A percentile compares a stretch with the other conserved stretches of the same genome.
Evolutionary conservation across 1,140 invertebrate species (phyloP).

Genomic region (Ganaspis sp.): DNA sequence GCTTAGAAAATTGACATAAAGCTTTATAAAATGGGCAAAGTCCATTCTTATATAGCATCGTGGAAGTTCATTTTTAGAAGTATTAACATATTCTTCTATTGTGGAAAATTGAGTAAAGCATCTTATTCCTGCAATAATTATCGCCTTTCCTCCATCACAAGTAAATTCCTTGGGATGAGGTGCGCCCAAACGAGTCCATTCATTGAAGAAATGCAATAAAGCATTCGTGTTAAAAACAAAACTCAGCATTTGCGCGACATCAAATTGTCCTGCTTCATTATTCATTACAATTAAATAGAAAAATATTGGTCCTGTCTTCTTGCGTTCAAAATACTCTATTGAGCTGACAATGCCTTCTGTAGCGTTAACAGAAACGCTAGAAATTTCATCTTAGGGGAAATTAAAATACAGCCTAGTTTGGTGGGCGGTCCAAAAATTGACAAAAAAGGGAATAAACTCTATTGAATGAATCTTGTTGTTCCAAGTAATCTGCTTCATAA

Average conservation of each 20-base stretch:
- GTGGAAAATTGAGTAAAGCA: too few relatives aligned
- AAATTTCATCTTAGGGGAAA: too few relatives aligned
- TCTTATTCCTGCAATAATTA: too few relatives aligned
- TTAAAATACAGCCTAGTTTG: too few relatives aligned
- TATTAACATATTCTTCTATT: conserved; percentile 31
- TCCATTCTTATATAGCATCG: conserved; percentile 36
- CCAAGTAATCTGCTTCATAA: too few relatives aligned
- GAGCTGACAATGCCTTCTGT: too few relatives aligned
- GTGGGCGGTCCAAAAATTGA: too few relatives aligned
- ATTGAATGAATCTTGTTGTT: too few relatives aligned
- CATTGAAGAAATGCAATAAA: conserved; percentile 23
- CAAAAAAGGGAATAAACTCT: too few relatives aligned
- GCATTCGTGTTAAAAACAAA: not conserved
- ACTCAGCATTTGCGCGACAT: not conserved
- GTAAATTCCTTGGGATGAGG: conserved; percentile 45
- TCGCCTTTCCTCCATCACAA: conserved; percentile 42
- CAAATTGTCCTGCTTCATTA: conserved; percentile 30
- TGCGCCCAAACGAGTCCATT: conserved; percentile 35
- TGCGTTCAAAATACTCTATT: not conserved
- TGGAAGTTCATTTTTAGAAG: not conserved
- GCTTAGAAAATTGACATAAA: conserved; percentile 22
- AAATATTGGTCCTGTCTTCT: conserved; percentile 14
- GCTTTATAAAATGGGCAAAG: conserved; percentile 36
- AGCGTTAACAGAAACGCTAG: not conserved
- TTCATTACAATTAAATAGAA: too few relatives aligned